Evolutionary conservation across 2,888 invertebrate species (phyloP).

Genomic region (Icerya purchasi): DNA sequence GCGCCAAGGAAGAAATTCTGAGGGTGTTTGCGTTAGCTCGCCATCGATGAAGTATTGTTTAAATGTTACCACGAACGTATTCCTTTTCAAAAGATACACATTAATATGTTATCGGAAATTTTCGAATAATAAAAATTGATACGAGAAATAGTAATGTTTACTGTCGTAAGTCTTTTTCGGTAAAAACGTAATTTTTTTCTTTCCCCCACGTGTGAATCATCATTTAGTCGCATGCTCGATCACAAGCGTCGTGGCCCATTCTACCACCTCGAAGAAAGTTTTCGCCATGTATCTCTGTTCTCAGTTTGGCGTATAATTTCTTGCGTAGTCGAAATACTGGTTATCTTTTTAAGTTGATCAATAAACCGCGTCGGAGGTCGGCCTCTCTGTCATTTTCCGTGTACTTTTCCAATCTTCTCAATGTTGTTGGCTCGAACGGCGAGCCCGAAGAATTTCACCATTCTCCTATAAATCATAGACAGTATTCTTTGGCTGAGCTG

Average conservation of each 20-base stretch:
- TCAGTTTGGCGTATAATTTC: not conserved
- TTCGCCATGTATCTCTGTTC: not conserved
- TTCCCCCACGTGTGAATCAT: no score
- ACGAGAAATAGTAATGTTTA: no score
- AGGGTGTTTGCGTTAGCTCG: no score
- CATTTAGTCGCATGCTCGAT: not conserved
- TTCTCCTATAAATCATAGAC: not conserved
- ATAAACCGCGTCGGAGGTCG: not conserved
- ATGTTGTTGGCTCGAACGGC: not conserved
- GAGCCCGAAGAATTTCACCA: not conserved
- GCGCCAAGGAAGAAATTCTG: no score
- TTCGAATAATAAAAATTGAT: no score
- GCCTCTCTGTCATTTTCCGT: not conserved
- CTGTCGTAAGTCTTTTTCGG: no score
- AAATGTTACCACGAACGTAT: no score
- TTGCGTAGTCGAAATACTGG: no score
- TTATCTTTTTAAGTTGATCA: not conserved
- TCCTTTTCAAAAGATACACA: no score
- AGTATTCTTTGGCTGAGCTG: not conserved
- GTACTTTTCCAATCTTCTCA: not conserved
- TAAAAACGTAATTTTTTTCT: no score
- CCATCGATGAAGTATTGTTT: no score
- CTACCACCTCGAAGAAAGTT: not conserved
- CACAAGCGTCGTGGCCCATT: not conserved
- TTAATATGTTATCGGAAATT: no score